Conservation (phyloP, 2,113 vertebrate genomes). For the Oncorhynchus kisutch region DNA sequence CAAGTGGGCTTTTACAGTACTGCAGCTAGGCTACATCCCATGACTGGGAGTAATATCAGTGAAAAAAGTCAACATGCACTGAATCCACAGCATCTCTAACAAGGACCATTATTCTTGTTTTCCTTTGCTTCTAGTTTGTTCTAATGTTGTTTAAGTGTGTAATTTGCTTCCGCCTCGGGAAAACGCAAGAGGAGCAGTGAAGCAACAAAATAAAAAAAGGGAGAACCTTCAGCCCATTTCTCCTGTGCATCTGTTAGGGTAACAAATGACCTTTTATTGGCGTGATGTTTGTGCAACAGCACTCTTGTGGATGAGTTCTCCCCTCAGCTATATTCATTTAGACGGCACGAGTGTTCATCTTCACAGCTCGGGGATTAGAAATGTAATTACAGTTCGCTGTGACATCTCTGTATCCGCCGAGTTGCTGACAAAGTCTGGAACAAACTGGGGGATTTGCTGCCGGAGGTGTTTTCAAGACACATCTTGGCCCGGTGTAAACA, state of each 20-base stretch:
- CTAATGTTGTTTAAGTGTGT: neutral
- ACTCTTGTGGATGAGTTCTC: neutral
- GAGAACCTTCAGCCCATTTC: neutral
- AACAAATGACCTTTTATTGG: slow-evolving; percentile 5
- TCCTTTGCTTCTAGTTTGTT: neutral
- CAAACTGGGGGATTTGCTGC: slow-evolving; percentile 14
- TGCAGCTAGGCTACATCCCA: no score
- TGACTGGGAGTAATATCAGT: no score
- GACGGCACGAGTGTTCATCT: slow-evolving; percentile 19
- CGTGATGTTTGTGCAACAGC: neutral
- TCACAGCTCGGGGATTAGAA: slow-evolving; percentile 25
- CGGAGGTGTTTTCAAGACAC: neutral
- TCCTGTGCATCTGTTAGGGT: slow-evolving; percentile 1
- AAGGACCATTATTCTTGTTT: no score
- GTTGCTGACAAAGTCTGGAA: slow-evolving; percentile 5
- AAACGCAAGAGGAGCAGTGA: neutral
- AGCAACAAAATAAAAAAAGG: neutral
- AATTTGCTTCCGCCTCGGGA: neutral
- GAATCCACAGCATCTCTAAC: no score
- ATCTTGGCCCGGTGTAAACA: slow-evolving; percentile 1
- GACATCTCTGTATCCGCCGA: slow-evolving; percentile 17
- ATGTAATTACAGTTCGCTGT: slow-evolving; percentile 24
- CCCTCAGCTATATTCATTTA: slow-evolving; percentile 10
- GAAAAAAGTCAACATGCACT: no score
- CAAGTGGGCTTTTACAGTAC: no score